Percentiles rank a stretch among this genome's conserved stretches.
phyloP scores from a whole-genome alignment of 2,797 vertebrate genomes.

The Caiman crocodilus region DNA sequence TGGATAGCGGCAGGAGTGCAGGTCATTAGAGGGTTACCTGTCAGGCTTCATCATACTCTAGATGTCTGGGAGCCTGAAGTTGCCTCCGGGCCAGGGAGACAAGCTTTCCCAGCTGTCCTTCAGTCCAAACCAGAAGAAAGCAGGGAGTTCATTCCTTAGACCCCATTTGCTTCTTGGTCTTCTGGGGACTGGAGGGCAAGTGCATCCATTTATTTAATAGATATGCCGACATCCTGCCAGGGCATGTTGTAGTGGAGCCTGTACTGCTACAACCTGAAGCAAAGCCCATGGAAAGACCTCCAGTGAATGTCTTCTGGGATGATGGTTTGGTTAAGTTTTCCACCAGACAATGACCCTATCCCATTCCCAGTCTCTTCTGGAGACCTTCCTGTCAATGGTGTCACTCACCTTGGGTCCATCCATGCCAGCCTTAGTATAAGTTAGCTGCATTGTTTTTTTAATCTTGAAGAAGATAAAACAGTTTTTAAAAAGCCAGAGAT shows the following conservation, averaged over 20 bases:
- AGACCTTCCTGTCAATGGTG: not conserved
- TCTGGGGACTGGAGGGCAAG: no score
- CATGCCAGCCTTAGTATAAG: not conserved
- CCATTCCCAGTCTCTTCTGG: not conserved
- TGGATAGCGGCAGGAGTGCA: conserved; percentile 64
- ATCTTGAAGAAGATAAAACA: not conserved
- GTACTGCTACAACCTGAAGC: no score
- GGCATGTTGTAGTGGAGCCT: no score
- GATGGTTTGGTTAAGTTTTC: no score
- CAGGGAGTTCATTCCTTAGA: not conserved
- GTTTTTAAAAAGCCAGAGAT: not conserved
- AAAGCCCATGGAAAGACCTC: no score
- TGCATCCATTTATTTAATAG: no score
- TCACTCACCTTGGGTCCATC: not conserved
- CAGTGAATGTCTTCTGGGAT: no score
- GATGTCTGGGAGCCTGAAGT: not conserved
- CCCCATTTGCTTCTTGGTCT: no score
- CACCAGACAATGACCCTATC: not conserved
- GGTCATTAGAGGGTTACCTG: conserved; percentile 75
- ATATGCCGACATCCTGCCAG: no score
- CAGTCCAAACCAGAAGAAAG: not conserved
- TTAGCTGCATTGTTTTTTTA: not conserved
- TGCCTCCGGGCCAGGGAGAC: not conserved
- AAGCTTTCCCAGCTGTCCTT: not conserved
- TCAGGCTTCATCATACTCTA: conserved; percentile 42